Conservation (phyloP, 2,888 invertebrate genomes). For the Alentia gelatinosa region DNA sequence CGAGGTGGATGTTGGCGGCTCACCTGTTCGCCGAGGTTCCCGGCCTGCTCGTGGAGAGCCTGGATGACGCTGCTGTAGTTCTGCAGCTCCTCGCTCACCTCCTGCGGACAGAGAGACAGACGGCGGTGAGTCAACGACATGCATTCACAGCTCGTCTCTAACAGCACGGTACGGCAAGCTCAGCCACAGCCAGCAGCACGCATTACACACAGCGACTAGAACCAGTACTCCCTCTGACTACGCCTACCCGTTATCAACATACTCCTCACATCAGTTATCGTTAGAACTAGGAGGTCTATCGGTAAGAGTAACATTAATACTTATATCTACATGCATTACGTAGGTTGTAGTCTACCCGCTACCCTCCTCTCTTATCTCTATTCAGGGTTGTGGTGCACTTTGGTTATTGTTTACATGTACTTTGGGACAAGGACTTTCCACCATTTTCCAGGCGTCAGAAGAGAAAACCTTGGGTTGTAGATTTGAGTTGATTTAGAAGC, state of each 20-base stretch:
- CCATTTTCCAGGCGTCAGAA: too few species aligned
- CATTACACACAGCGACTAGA: slow-evolving; percentile 5
- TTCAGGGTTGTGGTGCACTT: too few species aligned
- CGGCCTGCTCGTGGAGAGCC: slow-evolving; percentile 92
- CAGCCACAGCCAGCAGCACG: slow-evolving; percentile 32
- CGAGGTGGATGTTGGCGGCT: too few species aligned
- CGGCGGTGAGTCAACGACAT: not conserved
- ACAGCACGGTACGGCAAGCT: not conserved
- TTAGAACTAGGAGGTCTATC: slow-evolving; percentile 14
- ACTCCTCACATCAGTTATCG: not conserved
- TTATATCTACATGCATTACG: not conserved
- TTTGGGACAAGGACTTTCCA: too few species aligned
- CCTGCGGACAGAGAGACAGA: slow-evolving; percentile 80
- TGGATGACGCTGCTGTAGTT: slow-evolving; percentile 96
- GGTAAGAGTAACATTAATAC: not conserved
- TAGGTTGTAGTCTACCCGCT: too few species aligned
- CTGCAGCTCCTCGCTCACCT: slow-evolving; percentile 97
- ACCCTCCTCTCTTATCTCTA: too few species aligned
- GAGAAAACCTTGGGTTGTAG: too few species aligned
- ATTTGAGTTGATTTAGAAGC: not conserved
- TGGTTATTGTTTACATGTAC: too few species aligned
- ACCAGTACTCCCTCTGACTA: slow-evolving; percentile 22
- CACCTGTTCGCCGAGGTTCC: slow-evolving; percentile 90
- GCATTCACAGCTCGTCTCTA: not conserved
- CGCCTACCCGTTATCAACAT: not conserved